A percentile compares a stretch with the other conserved stretches of the same genome.
These are phyloP conservation scores for Polypterus bichir DNA, from an alignment of 2,113 vertebrate species.

Conservation along the genomic window DNA sequence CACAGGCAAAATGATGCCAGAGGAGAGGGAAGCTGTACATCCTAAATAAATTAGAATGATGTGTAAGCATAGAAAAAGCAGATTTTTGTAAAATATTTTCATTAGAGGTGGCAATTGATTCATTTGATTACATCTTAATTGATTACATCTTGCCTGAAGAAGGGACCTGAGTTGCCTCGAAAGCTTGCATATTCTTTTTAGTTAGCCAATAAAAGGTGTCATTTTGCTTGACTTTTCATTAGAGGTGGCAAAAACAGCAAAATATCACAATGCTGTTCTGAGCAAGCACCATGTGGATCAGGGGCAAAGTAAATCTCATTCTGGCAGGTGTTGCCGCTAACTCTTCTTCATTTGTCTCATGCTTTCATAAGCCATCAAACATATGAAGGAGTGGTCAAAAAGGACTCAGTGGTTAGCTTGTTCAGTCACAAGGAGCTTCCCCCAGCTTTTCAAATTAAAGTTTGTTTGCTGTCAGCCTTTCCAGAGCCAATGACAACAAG, in stretches of 20 bases:
- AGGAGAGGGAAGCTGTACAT: conserved; percentile 57
- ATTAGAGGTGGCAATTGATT: conserved; percentile 51
- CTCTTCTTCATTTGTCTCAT: background rate
- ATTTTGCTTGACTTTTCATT: conserved; percentile 45
- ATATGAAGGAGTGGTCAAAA: no score
- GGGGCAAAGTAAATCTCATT: background rate
- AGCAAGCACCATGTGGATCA: conserved; percentile 50
- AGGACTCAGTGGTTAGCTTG: no score
- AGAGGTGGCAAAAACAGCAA: conserved; percentile 53
- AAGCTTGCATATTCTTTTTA: no score
- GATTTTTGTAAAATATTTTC: conserved; percentile 72
- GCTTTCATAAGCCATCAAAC: no score
- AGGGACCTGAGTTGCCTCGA: no score
- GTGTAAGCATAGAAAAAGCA: conserved; percentile 66
- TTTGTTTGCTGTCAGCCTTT: no score
- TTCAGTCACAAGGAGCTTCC: no score
- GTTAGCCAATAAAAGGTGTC: no score
- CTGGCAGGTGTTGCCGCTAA: background rate
- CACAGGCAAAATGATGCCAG: conserved; percentile 57
- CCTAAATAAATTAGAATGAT: conserved; percentile 69
- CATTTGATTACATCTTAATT: no score
- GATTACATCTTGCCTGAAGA: no score
- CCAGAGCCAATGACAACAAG: no score
- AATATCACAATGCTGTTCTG: conserved; percentile 55
- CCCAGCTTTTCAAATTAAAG: no score